Conservation (phyloP, 92 coral and sea anemone genomes). For the Diadumene lineata region DNA sequence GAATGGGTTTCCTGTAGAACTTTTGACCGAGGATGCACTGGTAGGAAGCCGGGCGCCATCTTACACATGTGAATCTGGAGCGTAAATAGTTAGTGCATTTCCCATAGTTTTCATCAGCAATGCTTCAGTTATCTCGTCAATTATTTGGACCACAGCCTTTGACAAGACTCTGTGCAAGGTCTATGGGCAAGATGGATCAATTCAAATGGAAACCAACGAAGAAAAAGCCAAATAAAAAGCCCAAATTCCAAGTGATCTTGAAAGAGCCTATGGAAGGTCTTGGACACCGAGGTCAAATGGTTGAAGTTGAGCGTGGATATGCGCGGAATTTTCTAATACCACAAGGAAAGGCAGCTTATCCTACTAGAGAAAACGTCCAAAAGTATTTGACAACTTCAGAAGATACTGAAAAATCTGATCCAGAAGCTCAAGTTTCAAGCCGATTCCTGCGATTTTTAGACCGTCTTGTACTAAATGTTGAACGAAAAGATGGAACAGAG, state of each 20-base stretch:
- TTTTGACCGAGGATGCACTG: not conserved
- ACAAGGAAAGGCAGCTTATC: slow-evolving; percentile 85
- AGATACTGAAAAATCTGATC: slow-evolving; percentile 45
- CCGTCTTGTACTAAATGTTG: slow-evolving; percentile 59
- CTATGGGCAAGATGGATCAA: slow-evolving; percentile 89
- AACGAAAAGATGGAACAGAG: slow-evolving; percentile 57
- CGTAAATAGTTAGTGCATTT: no score
- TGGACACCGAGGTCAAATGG: slow-evolving; percentile 86
- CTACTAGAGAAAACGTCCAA: slow-evolving; percentile 82
- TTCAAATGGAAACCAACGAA: slow-evolving; percentile 81
- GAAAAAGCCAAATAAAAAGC: slow-evolving; percentile 81
- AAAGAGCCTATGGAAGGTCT: slow-evolving; percentile 72
- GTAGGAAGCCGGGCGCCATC: not conserved
- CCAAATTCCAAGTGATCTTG: slow-evolving; percentile 72
- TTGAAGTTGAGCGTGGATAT: slow-evolving; percentile 84
- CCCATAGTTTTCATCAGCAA: slow-evolving; percentile 5
- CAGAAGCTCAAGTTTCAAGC: slow-evolving; percentile 62
- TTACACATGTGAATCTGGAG: not conserved
- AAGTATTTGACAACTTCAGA: slow-evolving; percentile 58
- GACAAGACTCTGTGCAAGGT: slow-evolving; percentile 52
- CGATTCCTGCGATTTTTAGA: slow-evolving; percentile 71
- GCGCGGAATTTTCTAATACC: slow-evolving; percentile 84
- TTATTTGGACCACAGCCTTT: slow-evolving; percentile 40
- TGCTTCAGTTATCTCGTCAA: slow-evolving; percentile 63
- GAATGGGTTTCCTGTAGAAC: not conserved